A percentile compares a stretch with the other conserved stretches of the same genome.
Conservation (phyloP, 2,888 invertebrate species). For the Cataglyphis cursor region DNA sequence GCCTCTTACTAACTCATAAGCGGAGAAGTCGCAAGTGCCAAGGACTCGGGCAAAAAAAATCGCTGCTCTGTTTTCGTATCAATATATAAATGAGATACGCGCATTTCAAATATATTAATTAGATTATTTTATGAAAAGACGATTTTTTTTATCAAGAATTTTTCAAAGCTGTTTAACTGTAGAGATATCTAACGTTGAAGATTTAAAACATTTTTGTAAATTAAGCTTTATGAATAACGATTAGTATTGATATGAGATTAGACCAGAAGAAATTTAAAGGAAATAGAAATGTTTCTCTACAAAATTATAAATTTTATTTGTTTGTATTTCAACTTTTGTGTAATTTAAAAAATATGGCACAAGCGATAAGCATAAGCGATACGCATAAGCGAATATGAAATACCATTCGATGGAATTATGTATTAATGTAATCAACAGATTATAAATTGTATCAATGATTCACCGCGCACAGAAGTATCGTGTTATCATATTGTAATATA, state of each 20-base stretch:
- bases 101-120: not conserved
- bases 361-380: too few relatives aligned
- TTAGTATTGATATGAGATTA: not conserved
- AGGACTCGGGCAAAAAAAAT: not conserved
- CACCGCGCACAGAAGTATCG: not conserved
- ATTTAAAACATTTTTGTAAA: conserved; percentile 2
- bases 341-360: not conserved
- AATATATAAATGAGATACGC: not conserved
- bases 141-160: not conserved
- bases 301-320: not conserved
- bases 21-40: conserved; percentile 11
- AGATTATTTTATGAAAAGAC: not conserved
- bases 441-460: not conserved
- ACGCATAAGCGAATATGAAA: too few relatives aligned
- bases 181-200: not conserved
- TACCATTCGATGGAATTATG: not conserved
- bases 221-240: conserved; percentile 5
- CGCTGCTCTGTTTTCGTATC: not conserved
- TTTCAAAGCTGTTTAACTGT: not conserved
- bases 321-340: not conserved
- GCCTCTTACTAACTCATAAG: not conserved
- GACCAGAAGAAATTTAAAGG: not conserved
- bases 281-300: not conserved
- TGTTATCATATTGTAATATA: not conserved
- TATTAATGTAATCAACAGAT: not conserved